These are phyloP conservation scores for Hirtodrosophila confusa DNA, from an alignment of 2,888 invertebrate genomes.

Conservation along the genomic window DNA sequence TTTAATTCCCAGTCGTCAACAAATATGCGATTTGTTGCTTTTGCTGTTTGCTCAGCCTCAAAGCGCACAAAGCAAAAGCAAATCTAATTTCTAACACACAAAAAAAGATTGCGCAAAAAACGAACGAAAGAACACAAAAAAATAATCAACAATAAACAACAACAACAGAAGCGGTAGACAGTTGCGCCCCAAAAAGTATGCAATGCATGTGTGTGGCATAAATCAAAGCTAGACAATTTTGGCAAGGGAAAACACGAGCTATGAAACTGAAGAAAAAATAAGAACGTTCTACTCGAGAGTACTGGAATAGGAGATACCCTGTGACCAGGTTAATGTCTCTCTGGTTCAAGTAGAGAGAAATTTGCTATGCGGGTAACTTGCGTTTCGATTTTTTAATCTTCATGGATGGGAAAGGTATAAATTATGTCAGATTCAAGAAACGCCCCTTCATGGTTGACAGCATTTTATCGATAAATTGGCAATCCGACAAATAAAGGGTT, in stretches of 20 bases:
- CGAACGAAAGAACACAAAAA: slow-evolving; percentile 35
- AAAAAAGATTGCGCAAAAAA: slow-evolving; percentile 62
- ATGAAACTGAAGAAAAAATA: slow-evolving; percentile 38
- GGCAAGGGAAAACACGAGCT: slow-evolving; percentile 69
- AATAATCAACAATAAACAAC: slow-evolving; percentile 55
- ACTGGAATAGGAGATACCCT: slow-evolving; percentile 3
- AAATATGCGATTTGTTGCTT: slow-evolving; percentile 47
- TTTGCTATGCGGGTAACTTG: too few relatives aligned
- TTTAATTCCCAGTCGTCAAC: slow-evolving; percentile 72
- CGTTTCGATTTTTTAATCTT: too few relatives aligned
- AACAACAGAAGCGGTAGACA: slow-evolving; percentile 48
- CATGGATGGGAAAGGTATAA: too few relatives aligned
- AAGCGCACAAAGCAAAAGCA: slow-evolving; percentile 53
- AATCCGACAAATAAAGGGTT: too few relatives aligned
- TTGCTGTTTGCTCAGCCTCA: slow-evolving; percentile 48
- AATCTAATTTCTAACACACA: slow-evolving; percentile 70
- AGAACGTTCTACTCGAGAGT: background rate
- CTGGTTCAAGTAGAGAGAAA: too few relatives aligned
- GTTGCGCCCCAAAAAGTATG: slow-evolving; percentile 70
- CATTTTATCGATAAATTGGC: too few relatives aligned
- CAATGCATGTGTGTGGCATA: slow-evolving; percentile 78
- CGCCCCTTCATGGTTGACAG: too few relatives aligned
- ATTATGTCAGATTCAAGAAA: too few relatives aligned
- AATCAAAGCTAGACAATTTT: slow-evolving; percentile 78
- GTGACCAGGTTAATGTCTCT: too few relatives aligned